Percentiles rank a stretch among this genome's conserved stretches.
Conservation (phyloP, 30 jellyfish, hydroid and myxozoan species). For the Cassiopea andromeda region DNA sequence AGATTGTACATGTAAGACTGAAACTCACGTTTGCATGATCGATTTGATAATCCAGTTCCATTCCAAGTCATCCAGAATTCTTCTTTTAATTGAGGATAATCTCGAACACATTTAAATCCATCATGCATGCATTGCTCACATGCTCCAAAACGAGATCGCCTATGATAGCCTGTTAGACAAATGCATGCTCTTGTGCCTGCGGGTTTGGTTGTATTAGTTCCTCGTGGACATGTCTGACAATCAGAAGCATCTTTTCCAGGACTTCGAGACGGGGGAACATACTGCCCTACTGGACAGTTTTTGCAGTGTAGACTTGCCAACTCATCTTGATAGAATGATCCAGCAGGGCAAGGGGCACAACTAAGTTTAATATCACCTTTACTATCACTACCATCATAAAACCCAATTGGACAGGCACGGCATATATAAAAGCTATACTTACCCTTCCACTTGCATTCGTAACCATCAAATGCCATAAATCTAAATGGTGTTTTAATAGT, state of each 20-base stretch:
- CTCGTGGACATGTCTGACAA: conserved; percentile 69
- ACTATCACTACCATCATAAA: background rate
- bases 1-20: conserved; percentile 12
- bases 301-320: conserved; percentile 43
- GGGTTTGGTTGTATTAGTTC: conserved; percentile 26
- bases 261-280: conserved; percentile 24
- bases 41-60: background rate
- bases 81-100: conserved; percentile 4
- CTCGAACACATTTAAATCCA: conserved; percentile 46
- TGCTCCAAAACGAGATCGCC: conserved; percentile 60
- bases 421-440: background rate
- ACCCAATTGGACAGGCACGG: conserved; percentile 54
- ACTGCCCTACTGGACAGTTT: conserved; percentile 56
- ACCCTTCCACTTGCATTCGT: conserved; percentile 1
- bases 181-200: conserved; percentile 64
- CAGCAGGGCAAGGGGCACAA: conserved; percentile 63
- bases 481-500: background rate
- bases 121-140: conserved; percentile 41
- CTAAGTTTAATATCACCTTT: background rate
- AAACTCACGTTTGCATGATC: background rate
- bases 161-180: conserved; percentile 51
- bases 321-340: conserved; percentile 56
- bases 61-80: conserved; percentile 65
- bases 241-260: conserved; percentile 57
- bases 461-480: conserved; percentile 28